Evolutionary conservation across 64 coral and sea anemone genomes (phyloP).

Genomic region (Hydrozoanthus tunicans): DNA sequence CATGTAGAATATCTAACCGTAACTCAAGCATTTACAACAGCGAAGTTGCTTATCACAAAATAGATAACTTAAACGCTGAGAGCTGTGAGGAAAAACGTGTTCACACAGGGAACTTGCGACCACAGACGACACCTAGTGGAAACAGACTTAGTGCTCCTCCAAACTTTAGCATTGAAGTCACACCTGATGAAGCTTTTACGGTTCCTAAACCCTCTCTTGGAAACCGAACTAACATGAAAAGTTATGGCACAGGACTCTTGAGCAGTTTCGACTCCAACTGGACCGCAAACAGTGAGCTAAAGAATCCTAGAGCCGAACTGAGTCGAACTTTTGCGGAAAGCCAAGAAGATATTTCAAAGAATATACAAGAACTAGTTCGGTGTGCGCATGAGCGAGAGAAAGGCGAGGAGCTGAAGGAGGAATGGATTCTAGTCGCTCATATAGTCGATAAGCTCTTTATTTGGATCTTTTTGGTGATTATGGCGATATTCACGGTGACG

Average conservation of each 20-base stretch:
- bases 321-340: constrained; percentile 21
- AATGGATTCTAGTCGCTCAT: constrained; percentile 76
- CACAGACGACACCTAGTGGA: background rate
- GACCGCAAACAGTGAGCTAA: background rate
- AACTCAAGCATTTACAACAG: background rate
- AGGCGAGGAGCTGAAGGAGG: constrained; percentile 63
- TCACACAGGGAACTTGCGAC: background rate
- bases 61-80: background rate
- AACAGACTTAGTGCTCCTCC: constrained; percentile 20
- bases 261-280: background rate
- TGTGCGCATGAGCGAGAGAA: constrained; percentile 64
- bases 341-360: constrained; percentile 21
- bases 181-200: background rate
- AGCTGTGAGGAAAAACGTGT: background rate
- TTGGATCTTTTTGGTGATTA: constrained; percentile 63
- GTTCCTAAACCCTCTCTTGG: background rate
- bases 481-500: constrained; percentile 57
- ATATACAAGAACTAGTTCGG: constrained; percentile 43
- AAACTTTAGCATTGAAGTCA: background rate
- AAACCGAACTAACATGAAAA: background rate
- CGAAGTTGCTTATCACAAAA: background rate
- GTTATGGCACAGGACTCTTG: background rate
- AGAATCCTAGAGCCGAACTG: background rate
- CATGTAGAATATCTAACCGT: background rate
- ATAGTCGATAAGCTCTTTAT: constrained; percentile 72